phyloP scores from a whole-genome alignment of 2,113 vertebrate species.

The Grammomys surdaster region DNA sequence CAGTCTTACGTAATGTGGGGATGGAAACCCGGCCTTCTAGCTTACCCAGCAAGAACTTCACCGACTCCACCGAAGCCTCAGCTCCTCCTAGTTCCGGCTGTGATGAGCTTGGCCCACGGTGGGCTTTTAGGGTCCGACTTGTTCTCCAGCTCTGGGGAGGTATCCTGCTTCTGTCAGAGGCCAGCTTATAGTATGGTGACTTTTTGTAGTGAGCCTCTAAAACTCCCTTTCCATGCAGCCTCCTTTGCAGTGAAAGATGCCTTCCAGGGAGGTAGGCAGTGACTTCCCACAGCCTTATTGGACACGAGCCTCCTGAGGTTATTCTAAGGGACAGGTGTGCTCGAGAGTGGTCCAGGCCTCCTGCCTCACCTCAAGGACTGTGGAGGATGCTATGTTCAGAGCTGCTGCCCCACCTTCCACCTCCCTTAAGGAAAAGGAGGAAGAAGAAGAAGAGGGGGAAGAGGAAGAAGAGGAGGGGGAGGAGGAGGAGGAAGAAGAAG shows the following conservation, averaged over 20 bases:
- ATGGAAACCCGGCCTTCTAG: not conserved
- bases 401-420: not conserved
- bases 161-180: not conserved
- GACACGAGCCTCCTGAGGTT: not conserved
- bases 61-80: not conserved
- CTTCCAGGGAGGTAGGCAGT: not conserved
- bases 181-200: not conserved
- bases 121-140: not conserved
- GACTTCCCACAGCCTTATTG: not conserved
- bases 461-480: no score
- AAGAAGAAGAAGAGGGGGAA: no score
- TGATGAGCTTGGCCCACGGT: rapidly evolving
- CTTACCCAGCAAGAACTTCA: not conserved
- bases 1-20: not conserved
- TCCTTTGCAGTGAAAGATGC: not conserved
- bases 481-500: no score
- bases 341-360: not conserved
- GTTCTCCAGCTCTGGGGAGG: not conserved
- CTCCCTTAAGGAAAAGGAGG: not conserved
- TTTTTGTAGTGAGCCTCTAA: not conserved
- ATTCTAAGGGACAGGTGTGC: not conserved
- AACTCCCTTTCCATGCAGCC: no score
- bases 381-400: not conserved
- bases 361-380: not conserved
- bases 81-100: not conserved